Percentiles rank a stretch among this genome's conserved stretches.
Evolutionary conservation across 2,113 vertebrate genomes (phyloP).

Genomic region (Xenopus borealis): DNA sequence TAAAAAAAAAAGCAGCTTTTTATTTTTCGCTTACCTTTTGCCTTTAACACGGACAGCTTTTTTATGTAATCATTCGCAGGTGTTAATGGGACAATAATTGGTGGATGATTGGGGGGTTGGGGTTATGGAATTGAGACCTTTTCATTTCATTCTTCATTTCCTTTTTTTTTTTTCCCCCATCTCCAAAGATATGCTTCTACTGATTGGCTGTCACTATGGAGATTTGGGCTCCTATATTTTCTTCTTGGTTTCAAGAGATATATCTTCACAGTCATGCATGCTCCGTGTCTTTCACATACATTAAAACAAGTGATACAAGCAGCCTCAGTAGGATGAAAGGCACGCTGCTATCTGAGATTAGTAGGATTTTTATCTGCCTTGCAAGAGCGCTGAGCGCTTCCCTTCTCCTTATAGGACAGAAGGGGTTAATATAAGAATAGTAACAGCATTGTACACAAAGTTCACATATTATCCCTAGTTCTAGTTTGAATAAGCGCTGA

Average conservation of each 20-base stretch:
- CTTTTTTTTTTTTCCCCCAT: conserved; percentile 10
- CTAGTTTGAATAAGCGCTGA: background rate
- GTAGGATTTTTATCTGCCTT: background rate
- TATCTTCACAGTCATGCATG: conserved; percentile 16
- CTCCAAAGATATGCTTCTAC: conserved; percentile 29
- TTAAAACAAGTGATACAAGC: conserved; percentile 36
- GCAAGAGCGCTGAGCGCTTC: background rate
- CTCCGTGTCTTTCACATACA: conserved; percentile 22
- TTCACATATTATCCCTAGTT: background rate
- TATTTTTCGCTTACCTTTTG: background rate
- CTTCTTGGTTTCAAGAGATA: conserved; percentile 39
- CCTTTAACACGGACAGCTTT: conserved; percentile 1
- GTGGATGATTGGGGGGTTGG: conserved; percentile 24
- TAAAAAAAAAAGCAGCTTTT: background rate
- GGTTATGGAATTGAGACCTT: conserved; percentile 35
- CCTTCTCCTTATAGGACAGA: background rate
- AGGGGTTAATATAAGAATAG: background rate
- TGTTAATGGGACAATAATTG: conserved; percentile 46
- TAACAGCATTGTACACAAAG: background rate
- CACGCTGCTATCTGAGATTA: background rate
- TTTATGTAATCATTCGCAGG: conserved; percentile 43
- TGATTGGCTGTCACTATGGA: conserved; percentile 47
- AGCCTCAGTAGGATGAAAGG: background rate
- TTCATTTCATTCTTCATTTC: conserved; percentile 36
- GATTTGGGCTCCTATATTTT: conserved; percentile 41